Percentiles rank a stretch among this genome's conserved stretches.
phyloP scores from a whole-genome alignment of 2,797 vertebrate genomes.

The Buphagus erythrorhynchus region DNA sequence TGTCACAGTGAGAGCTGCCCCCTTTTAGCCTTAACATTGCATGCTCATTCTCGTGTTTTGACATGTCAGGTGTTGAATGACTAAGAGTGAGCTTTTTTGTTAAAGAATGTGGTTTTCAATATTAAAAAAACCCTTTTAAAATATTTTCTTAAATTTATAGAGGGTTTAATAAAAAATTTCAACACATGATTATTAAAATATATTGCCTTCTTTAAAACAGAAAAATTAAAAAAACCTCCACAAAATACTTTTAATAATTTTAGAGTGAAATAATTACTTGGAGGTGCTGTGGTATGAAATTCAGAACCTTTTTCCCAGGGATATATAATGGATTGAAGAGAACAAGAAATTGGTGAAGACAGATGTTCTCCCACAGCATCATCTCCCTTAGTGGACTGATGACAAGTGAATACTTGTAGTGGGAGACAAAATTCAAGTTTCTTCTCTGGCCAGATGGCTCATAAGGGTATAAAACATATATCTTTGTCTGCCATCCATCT shows the following conservation, averaged over 20 bases:
- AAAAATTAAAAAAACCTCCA: neutral
- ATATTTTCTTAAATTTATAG: neutral
- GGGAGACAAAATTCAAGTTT: slow-evolving; percentile 11
- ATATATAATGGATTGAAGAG: neutral
- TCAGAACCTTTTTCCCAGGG: neutral
- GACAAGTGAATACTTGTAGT: neutral
- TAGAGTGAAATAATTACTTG: neutral
- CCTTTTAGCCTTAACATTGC: neutral
- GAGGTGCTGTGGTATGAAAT: neutral
- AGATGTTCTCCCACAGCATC: slow-evolving; percentile 2
- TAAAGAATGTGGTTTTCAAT: neutral
- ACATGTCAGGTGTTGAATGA: neutral
- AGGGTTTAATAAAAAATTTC: neutral
- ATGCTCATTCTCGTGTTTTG: neutral
- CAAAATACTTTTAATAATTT: neutral
- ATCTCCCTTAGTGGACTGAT: neutral
- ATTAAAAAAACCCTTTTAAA: neutral
- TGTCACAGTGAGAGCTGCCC: slow-evolving; percentile 21
- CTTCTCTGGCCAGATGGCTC: neutral
- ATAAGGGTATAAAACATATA: neutral
- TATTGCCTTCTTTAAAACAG: neutral
- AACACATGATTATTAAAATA: neutral
- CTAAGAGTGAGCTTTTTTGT: neutral
- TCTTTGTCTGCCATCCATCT: neutral
- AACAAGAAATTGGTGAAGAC: neutral